Evolutionary conservation across 2,797 vertebrate species (phyloP).

Genomic region (Luscinia luscinia): DNA sequence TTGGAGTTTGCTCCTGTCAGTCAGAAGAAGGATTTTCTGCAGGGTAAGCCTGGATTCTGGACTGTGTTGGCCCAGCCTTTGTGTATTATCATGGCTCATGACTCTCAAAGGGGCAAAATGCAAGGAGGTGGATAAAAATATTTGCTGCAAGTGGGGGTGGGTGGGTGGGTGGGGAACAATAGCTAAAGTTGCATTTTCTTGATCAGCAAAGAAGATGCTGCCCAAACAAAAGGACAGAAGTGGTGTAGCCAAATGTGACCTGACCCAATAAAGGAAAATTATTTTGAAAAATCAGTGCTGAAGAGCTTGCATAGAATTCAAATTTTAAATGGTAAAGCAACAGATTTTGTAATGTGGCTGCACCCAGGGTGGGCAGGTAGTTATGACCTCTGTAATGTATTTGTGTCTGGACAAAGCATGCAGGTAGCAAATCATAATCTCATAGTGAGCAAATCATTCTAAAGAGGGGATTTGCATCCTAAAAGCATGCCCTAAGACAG

Average conservation of each 20-base stretch:
- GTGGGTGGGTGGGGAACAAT: neutral
- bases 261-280: constrained; percentile 1
- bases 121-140: neutral
- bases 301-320: neutral
- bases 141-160: neutral
- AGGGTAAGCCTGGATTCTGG: neutral
- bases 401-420: neutral
- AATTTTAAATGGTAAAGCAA: neutral
- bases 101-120: neutral
- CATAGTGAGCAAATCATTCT: constrained; percentile 25
- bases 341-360: neutral
- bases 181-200: neutral
- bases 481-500: constrained; percentile 20
- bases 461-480: constrained; percentile 44
- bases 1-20: constrained; percentile 24
- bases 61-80: neutral
- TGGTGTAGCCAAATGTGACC: neutral
- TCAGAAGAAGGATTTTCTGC: constrained; percentile 63
- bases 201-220: neutral
- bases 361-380: neutral
- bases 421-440: constrained; percentile 35
- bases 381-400: neutral
- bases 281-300: neutral
- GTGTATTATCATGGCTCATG: neutral
- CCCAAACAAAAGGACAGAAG: neutral